These are phyloP conservation scores for Phaenicophaeus curvirostris DNA, from an alignment of 2,797 vertebrate species.

Conservation along the genomic window DNA sequence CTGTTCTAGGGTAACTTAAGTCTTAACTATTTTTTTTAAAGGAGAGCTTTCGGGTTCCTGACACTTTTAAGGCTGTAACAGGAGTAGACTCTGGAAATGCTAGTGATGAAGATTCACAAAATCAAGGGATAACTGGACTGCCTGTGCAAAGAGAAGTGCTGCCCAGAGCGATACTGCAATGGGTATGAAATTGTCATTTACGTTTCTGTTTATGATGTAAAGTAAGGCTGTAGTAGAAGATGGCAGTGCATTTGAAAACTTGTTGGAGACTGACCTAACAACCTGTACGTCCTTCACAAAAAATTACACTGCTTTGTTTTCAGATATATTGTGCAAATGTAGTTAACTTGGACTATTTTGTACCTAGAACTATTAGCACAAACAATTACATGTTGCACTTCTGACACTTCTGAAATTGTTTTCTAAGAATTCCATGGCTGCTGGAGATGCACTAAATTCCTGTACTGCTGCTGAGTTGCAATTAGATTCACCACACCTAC, in stretches of 20 bases:
- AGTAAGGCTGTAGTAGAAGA: not conserved
- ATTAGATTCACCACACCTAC: conserved; percentile 75
- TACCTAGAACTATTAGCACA: not conserved
- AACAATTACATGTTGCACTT: not conserved
- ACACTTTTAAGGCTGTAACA: conserved; percentile 76
- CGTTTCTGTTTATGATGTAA: not conserved
- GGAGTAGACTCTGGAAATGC: conserved; percentile 85
- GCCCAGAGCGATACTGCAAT: conserved; percentile 72
- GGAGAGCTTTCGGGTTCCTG: conserved; percentile 81
- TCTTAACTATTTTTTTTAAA: conserved; percentile 24
- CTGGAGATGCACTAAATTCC: not conserved
- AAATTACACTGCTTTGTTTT: not conserved
- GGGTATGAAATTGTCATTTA: conserved; percentile 68
- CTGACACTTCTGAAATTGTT: not conserved
- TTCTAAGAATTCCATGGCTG: not conserved
- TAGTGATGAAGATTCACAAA: conserved; percentile 84
- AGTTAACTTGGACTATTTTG: not conserved
- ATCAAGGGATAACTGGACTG: conserved; percentile 70
- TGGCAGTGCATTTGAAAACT: not conserved
- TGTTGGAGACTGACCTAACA: not conserved
- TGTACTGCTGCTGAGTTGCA: not conserved
- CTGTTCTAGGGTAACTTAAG: not conserved
- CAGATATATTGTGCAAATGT: not conserved
- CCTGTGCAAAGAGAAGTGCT: conserved; percentile 61
- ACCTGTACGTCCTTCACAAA: not conserved